Conservation (phyloP, 2,888 invertebrate genomes). For the Belgica antarctica region DNA sequence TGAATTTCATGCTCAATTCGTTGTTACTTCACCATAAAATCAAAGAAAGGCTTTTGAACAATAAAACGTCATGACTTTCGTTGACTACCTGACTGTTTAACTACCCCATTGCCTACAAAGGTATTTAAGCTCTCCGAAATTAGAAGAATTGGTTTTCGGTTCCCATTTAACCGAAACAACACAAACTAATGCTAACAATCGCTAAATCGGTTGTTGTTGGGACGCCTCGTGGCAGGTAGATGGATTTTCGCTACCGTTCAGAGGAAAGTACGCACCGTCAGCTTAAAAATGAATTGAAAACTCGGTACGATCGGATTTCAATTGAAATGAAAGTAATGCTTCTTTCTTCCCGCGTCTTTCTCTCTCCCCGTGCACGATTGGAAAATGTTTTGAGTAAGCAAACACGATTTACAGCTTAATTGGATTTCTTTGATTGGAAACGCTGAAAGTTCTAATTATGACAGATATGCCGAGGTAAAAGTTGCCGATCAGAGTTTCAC, state of each 20-base stretch:
- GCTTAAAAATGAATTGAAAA: background rate
- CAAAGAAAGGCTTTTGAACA: no score
- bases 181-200: no score
- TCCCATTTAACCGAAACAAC: no score
- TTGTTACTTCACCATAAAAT: background rate
- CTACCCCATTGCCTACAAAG: no score
- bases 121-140: no score
- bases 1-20: background rate
- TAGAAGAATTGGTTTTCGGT: no score
- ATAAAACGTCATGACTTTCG: no score
- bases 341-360: background rate
- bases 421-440: background rate
- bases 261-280: background rate
- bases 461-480: no score
- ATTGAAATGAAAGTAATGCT: slow-evolving; percentile 13
- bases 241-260: no score
- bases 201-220: no score
- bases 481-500: background rate
- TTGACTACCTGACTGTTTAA: no score
- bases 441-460: background rate
- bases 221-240: no score
- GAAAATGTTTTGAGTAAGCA: background rate
- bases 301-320: background rate
- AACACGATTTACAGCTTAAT: background rate
- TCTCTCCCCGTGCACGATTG: background rate